A percentile compares a stretch with the other conserved stretches of the same genome.
Conservation (phyloP, 1,140 invertebrate genomes). For the Helicoverpa armigera region DNA sequence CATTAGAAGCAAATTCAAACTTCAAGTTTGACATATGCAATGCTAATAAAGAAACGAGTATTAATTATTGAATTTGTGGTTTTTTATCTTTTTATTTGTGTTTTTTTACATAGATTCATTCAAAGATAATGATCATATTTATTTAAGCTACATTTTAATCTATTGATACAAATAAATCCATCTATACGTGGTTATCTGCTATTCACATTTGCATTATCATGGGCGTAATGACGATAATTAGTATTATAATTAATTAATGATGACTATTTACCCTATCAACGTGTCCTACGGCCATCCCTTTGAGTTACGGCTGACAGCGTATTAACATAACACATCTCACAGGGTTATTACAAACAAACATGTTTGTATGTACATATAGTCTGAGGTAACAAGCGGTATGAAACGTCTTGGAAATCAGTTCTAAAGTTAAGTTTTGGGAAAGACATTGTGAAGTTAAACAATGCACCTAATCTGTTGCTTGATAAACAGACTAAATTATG, state of each 20-base stretch:
- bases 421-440: background rate
- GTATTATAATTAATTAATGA: conserved; percentile 2
- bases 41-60: no score
- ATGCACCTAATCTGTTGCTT: background rate
- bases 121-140: no score
- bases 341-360: conserved; percentile 6
- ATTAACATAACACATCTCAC: background rate
- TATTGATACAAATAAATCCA: no score
- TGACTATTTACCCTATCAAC: background rate
- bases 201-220: no score
- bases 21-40: no score
- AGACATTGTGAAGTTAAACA: background rate
- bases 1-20: no score
- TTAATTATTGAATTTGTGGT: no score
- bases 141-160: no score
- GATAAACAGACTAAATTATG: no score
- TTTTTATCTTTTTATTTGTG: no score
- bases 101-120: no score
- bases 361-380: background rate
- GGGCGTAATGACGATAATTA: background rate
- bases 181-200: no score
- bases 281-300: background rate
- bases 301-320: conserved; percentile 11
- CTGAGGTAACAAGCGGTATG: background rate
- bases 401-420: conserved; percentile 7